These are phyloP conservation scores for Sitophilus oryzae DNA, from an alignment of 1,140 invertebrate genomes.

Conservation along the genomic window DNA sequence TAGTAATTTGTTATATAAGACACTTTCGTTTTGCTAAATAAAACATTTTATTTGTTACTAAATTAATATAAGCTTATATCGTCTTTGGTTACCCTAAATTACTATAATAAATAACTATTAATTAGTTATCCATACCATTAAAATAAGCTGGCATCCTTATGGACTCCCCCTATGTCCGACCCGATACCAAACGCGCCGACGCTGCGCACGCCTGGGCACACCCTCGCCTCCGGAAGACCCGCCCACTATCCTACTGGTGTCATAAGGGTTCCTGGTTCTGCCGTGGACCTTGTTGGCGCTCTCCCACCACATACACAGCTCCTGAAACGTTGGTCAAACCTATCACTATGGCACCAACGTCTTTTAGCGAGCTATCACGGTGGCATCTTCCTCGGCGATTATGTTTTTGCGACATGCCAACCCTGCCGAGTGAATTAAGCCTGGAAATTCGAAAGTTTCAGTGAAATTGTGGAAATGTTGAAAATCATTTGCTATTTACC, in stretches of 20 bases:
- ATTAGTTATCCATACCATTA: conserved; percentile 50
- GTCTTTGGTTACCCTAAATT: too few species aligned
- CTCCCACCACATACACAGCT: conserved; percentile 94
- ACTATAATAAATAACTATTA: too few species aligned
- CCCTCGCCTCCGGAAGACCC: conserved; percentile 78
- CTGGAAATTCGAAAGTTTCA: too few species aligned
- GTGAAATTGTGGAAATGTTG: too few species aligned
- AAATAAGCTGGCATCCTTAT: conserved; percentile 94
- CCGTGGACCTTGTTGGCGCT: conserved; percentile 86
- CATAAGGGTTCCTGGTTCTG: conserved; percentile 84
- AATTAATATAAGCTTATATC: too few species aligned
- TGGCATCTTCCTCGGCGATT: conserved; percentile 64
- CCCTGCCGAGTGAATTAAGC: conserved; percentile 64
- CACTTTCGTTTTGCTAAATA: too few species aligned
- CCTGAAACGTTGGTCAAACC: conserved; percentile 87
- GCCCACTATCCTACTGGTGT: conserved; percentile 76
- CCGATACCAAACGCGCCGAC: conserved; percentile 64
- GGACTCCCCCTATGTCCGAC: conserved; percentile 91
- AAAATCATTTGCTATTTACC: too few species aligned
- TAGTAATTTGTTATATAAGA: too few species aligned
- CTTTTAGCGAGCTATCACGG: conserved; percentile 61
- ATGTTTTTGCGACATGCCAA: conserved; percentile 54
- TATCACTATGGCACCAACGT: conserved; percentile 81
- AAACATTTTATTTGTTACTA: too few species aligned
- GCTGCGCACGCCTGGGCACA: conserved; percentile 57